Evolutionary conservation across 2,797 vertebrate genomes (phyloP), one percentile per base, ranked within the genome.

Genomic region (Channa striata): DNA sequence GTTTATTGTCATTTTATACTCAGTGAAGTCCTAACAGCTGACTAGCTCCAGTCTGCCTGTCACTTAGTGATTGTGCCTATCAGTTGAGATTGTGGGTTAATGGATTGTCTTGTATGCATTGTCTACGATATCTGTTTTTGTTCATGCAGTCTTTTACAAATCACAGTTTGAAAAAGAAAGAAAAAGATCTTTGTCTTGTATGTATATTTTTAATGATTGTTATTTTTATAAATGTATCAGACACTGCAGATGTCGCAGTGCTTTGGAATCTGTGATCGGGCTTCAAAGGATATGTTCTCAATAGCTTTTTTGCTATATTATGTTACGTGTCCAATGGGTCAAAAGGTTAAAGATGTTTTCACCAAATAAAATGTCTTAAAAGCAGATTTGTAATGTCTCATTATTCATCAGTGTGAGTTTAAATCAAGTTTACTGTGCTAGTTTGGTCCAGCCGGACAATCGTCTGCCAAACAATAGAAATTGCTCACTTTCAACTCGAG

Each of bases 121-220:
- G 83, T 91, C 73, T 85, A 42, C 60, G 73, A 61, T 79, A 70
- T 80, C 72, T 67, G 66, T 89, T 85, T 84, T 46, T 72, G 63
- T 74, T 70, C 61, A 83, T 76, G 85, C 85, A 85, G 81, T 90
- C 82, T 89, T 93, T 92, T 86, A 79, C 77, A 89, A 84, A 91
- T 85, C 78, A 88, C 79, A 73, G 54, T 63, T 91, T 83, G 57
- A 84, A 78, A 84, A 78, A 86, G 68, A 77, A 79, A 72, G 61
- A 80, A 81, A 83, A 85, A 75, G 42, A 87, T 89, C 70, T 39
- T 85, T 73, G 81, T 87, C 78, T 86, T 84, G 78, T 91, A 81
- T 88, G 81, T 90, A 81, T 89, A 84, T 91, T 92, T 92, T 93
- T 87, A 91, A 90, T 92, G 81, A 89, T 92, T 92, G 85, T 88